A percentile compares a stretch with the other conserved stretches of the same genome.
Conservation (phyloP, 2,113 vertebrate genomes). For the Nipponia nippon region DNA sequence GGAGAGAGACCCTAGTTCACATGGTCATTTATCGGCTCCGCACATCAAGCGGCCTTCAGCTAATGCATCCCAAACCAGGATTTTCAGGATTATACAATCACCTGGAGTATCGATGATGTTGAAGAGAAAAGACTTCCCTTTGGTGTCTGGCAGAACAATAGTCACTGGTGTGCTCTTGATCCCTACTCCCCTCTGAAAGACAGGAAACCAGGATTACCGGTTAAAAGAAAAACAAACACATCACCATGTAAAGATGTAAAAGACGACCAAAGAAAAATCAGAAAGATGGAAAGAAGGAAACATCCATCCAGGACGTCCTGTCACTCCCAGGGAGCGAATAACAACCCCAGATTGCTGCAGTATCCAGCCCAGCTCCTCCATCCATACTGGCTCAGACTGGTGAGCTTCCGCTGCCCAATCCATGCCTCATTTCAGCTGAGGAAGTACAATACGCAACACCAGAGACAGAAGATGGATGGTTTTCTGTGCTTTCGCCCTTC, state of each 20-base stretch:
- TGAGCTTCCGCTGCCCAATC: not conserved
- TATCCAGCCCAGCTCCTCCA: not conserved
- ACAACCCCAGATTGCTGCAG: not conserved
- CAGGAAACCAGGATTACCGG: not conserved
- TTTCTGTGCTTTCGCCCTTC: not conserved
- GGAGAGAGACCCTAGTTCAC: not conserved
- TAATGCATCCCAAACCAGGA: not conserved
- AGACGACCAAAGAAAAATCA: not conserved
- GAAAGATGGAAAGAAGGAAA: not conserved
- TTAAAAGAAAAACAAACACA: not conserved
- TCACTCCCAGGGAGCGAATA: not conserved
- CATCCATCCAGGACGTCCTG: not conserved
- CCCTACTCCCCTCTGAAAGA: constrained; percentile 90
- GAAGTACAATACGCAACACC: not conserved
- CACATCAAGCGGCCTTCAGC: not conserved
- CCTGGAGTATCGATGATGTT: constrained; percentile 99
- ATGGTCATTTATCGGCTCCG: not conserved
- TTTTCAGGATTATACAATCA: constrained; percentile 30
- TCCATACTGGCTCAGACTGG: not conserved
- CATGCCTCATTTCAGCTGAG: not conserved
- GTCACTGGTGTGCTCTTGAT: constrained; percentile 99
- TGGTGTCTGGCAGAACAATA: constrained; percentile 93
- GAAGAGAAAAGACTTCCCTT: constrained; percentile 97
- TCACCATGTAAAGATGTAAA: not conserved
- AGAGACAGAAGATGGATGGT: not conserved